Evolutionary conservation across 2,113 vertebrate species (phyloP), one percentile per base, ranked within the genome.

Genomic region (Uria lomvia): DNA sequence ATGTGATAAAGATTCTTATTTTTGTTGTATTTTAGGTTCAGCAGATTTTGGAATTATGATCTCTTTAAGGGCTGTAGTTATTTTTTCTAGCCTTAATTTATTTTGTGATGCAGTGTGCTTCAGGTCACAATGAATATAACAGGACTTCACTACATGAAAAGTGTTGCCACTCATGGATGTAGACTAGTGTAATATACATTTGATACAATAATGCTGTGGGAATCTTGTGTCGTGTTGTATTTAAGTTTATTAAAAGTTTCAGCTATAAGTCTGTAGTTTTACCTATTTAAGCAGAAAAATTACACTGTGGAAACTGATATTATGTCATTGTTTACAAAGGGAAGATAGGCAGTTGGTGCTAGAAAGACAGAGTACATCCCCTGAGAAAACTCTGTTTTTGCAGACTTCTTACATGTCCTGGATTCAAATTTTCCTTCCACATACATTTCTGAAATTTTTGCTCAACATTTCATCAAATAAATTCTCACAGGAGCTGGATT

Each of bases 211-310:
- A 71, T 93, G 53, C n/a, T 91, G 76, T 90, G 36, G 68, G n/a
- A 96, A 89, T 80, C 73, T 76, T 67, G 21, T 34, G 8, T 95
- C 63, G 62, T 56, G n/a, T 96, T 92, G 40, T 53, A 84, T 60
- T 89, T 92, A 63, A 86, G 55, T 95, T 83, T 94, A 87, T 94
- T 86, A 91, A 90, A 92, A 96, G 74, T 91, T n/a, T 75, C 70
- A 94, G 12, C 20, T 72, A 4, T 67, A 83, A 36, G 3, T 55
- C 49, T 83, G 12, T 40, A 67, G 34, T 68, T 29, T 68, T 76
- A 52, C 47, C 17, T 50, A 74, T 70, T 84, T 66, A 65, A 77
- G 16, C 8, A 66, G 68, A 91, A 94, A 60, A 12, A 12, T 67
- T 29, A 38, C 40, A n/a, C 21, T 38, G 8, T 45, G 21, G 23